Conservation (phyloP, 2,797 vertebrate genomes). For the Chrysocyon brachyurus region DNA sequence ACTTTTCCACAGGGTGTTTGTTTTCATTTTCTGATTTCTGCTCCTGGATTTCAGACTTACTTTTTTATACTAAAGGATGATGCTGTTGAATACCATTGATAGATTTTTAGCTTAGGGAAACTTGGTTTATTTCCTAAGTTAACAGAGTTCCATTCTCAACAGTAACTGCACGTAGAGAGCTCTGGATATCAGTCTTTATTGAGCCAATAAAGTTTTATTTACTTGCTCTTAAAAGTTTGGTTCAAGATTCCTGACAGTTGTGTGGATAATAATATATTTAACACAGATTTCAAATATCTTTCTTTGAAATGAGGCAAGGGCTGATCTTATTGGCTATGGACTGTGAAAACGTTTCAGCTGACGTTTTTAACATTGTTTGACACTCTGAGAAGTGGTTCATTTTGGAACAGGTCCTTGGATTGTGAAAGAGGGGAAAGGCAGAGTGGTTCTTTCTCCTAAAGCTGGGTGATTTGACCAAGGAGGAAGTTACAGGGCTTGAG, state of each 20-base stretch:
- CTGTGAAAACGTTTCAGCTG: background rate
- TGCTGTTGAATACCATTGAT: background rate
- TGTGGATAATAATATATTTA: background rate
- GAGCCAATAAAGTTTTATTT: slow-evolving; percentile 45
- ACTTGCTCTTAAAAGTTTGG: slow-evolving; percentile 19
- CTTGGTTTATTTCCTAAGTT: background rate
- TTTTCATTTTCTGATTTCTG: slow-evolving; percentile 41
- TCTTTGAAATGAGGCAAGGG: slow-evolving; percentile 39
- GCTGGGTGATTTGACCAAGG: background rate
- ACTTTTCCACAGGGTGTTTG: slow-evolving; percentile 43
- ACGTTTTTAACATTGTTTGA: background rate
- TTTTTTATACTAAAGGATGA: background rate
- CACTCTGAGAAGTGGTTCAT: background rate
- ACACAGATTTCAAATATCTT: slow-evolving; percentile 39
- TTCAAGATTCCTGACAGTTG: background rate
- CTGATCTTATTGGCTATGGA: background rate
- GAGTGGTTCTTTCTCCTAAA: background rate
- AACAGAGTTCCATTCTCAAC: slow-evolving; percentile 3
- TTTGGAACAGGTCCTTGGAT: background rate
- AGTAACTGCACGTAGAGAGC: background rate
- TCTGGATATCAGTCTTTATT: background rate
- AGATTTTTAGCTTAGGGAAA: background rate
- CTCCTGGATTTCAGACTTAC: slow-evolving; percentile 11
- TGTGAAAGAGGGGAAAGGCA: background rate
- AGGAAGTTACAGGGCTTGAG: background rate